These are phyloP conservation scores for Drosophila buzzatii DNA, from an alignment of 2,888 invertebrate species.

Conservation along the genomic window DNA sequence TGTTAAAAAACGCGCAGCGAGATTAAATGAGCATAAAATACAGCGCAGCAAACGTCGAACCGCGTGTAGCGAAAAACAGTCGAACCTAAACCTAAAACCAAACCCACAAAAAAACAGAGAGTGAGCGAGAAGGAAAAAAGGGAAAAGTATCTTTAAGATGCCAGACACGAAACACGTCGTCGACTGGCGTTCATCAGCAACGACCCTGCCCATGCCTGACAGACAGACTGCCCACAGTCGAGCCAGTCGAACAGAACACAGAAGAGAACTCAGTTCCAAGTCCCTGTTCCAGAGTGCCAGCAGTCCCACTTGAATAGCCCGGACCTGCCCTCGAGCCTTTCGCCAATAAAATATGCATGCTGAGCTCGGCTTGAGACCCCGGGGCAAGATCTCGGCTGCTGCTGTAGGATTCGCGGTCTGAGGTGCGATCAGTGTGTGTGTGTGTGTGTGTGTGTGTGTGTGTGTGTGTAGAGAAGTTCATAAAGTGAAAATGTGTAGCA, in stretches of 20 bases:
- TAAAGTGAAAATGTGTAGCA: slow-evolving; percentile 78
- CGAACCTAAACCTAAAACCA: slow-evolving; percentile 24
- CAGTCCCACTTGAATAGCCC: slow-evolving; percentile 44
- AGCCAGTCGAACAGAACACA: neutral
- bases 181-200: slow-evolving; percentile 72
- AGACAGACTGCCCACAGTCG: slow-evolving; percentile 63
- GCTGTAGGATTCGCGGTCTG: slow-evolving; percentile 10
- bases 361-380: slow-evolving; percentile 65
- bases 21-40: slow-evolving; percentile 81
- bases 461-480: slow-evolving; percentile 60
- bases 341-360: slow-evolving; percentile 75
- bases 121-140: too few species aligned
- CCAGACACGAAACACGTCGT: slow-evolving; percentile 73
- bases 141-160: slow-evolving; percentile 67
- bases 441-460: too few species aligned
- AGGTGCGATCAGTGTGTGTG: slow-evolving; percentile 44
- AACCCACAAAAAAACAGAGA: slow-evolving; percentile 5
- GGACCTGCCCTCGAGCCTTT: slow-evolving; percentile 58
- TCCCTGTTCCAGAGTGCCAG: slow-evolving; percentile 19
- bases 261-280: slow-evolving; percentile 4
- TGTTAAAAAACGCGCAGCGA: slow-evolving; percentile 77
- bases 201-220: slow-evolving; percentile 60
- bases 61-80: slow-evolving; percentile 50
- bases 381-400: slow-evolving; percentile 42
- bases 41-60: slow-evolving; percentile 56